phyloP scores from a whole-genome alignment of 2,113 vertebrate genomes.

The Cyphomyrus discorhynchus region DNA sequence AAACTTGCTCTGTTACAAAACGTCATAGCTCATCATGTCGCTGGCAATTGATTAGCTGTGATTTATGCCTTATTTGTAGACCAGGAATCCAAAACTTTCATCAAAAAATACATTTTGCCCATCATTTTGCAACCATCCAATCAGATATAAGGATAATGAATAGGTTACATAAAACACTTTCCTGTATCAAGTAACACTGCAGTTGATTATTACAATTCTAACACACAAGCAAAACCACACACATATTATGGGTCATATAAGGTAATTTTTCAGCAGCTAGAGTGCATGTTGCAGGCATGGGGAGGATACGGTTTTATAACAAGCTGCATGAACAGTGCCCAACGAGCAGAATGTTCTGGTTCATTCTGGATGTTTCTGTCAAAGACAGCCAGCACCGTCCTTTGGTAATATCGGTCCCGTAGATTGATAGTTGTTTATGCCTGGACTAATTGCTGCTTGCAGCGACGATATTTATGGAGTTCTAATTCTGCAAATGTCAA shows the following conservation, averaged over 20 bases:
- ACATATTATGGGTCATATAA: background rate
- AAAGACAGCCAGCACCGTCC: background rate
- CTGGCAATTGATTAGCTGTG: conserved; percentile 32
- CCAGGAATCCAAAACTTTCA: background rate
- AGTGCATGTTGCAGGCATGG: background rate
- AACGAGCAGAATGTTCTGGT: background rate
- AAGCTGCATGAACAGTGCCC: background rate
- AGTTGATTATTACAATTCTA: background rate
- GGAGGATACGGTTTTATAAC: background rate
- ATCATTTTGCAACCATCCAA: background rate
- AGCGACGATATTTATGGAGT: background rate
- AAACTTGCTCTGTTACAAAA: conserved; percentile 33
- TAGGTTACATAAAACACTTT: background rate
- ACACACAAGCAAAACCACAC: background rate
- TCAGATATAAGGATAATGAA: background rate
- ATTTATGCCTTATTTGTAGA: background rate
- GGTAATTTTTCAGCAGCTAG: background rate
- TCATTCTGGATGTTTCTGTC: background rate
- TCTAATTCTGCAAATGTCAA: conserved; percentile 6
- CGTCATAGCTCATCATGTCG: conserved; percentile 42
- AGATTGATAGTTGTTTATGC: conserved; percentile 4
- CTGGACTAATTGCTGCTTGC: background rate
- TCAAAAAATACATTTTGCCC: background rate
- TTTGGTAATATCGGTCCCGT: background rate
- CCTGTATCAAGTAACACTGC: background rate